Evolutionary conservation across 1,140 invertebrate species (phyloP), one percentile per base, ranked within the genome.

Genomic region (Drosophila lowei): DNA sequence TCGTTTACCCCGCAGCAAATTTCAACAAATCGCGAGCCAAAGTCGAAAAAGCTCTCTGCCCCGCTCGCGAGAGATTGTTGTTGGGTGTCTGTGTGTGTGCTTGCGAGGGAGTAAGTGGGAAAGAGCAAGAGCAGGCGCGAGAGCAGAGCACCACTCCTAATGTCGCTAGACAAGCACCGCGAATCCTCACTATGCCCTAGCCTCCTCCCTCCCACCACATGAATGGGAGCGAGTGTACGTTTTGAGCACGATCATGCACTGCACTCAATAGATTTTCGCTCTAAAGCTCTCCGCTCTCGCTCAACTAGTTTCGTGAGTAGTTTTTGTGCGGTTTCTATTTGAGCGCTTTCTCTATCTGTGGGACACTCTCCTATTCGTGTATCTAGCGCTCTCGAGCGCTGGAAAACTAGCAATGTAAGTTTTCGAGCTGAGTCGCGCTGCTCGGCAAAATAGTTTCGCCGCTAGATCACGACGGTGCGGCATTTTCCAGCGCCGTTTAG

Each of bases 1-100:
- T 91, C 90, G 57, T 91, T 91, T 90, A 91, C 90, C 90, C 72
- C 65, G 53, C 38, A 47, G 30, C 66, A 72, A 42, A 34, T 25
- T 21, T n/a, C 60, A 58, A 43, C 58, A 63, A 76, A 67, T 72
- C 23, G 47, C 74, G 48, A 52, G 68, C 71, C 60, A 79, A 79
- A 79, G 77, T 74, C 68, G 46, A 75, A 56, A 42, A 42, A 54
- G 48, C 46, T 46, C 21, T 34, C 41, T 38, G 34, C 13, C 44
- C 42, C 41, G 43, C 28, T 34, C 42, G 49, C 28, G 25, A 28
- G 8, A 53, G 25, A 54, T 46, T 38, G 11, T 13, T 5, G 1
- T 9, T 38, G 11, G 11, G 34, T 30, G 28, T 8, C 6, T 1
- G 7, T 6, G 28, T 18, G 30, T 52, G n/a, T 53, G 49, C 15